Conservation (phyloP, 2,797 vertebrate species). For the Parauchenoglanis punctatus region DNA sequence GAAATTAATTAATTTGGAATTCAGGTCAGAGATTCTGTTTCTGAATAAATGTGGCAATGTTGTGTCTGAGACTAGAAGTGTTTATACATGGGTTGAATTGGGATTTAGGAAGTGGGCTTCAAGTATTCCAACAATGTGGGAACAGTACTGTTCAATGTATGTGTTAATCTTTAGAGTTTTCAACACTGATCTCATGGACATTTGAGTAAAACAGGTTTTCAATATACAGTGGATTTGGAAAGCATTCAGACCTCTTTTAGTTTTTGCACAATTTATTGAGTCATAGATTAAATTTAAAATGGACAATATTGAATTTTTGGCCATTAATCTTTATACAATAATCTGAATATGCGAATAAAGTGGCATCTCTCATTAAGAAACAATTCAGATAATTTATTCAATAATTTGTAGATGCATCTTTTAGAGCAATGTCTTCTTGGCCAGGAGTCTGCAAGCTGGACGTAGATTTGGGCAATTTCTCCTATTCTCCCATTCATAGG, state of each 20-base stretch:
- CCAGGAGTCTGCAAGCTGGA: neutral
- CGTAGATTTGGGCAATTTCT: neutral
- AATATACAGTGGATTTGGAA: neutral
- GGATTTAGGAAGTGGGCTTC: neutral
- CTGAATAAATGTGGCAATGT: conserved; percentile 6
- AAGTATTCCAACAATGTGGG: neutral
- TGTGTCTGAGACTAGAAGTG: conserved; percentile 1
- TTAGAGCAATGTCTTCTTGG: neutral
- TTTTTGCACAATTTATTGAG: neutral
- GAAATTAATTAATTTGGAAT: conserved; percentile 41
- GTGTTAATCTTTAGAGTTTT: neutral
- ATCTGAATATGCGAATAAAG: neutral
- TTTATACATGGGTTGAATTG: neutral
- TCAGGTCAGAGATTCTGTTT: conserved; percentile 11
- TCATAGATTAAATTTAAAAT: neutral
- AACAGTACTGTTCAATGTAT: neutral
- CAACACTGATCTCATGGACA: neutral
- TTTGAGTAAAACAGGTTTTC: neutral
- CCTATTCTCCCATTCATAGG: neutral
- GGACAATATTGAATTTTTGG: neutral
- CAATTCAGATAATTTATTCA: neutral
- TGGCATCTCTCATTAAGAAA: neutral
- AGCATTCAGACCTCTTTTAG: neutral
- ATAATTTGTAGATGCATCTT: neutral
- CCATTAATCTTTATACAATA: neutral